Percentiles rank a stretch among this genome's conserved stretches.
phyloP scores from a whole-genome alignment of 1,140 invertebrate genomes.

The Mizuhopecten yessoensis region DNA sequence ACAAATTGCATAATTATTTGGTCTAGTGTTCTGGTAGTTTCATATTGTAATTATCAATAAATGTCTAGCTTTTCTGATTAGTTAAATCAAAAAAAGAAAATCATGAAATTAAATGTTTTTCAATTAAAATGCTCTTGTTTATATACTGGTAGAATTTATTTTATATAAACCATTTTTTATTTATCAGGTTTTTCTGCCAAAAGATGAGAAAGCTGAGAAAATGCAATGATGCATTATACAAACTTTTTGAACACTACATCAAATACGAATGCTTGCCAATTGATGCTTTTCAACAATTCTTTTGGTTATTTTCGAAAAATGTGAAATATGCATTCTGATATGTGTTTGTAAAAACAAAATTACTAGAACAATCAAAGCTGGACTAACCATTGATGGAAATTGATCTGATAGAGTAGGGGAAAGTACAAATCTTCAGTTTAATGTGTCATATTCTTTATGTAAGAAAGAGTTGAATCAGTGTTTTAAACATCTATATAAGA shows the following conservation, averaged over 20 bases:
- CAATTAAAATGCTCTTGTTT: too few species aligned
- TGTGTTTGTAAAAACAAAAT: not conserved
- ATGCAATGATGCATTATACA: conserved; percentile 11
- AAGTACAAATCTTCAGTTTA: not conserved
- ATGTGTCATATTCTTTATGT: not conserved
- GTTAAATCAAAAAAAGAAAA: too few species aligned
- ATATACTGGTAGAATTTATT: not conserved
- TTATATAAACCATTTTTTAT: not conserved
- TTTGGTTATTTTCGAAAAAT: too few species aligned
- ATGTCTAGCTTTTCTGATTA: too few species aligned
- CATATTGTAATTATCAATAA: too few species aligned
- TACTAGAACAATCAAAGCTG: not conserved
- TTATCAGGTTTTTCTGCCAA: not conserved
- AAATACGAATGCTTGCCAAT: not conserved
- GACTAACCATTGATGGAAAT: not conserved
- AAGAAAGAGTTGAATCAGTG: not conserved
- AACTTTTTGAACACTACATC: not conserved
- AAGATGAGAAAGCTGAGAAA: conserved; percentile 12
- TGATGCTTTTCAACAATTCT: not conserved
- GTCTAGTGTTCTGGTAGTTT: too few species aligned
- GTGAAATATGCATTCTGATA: too few species aligned
- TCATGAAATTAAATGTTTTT: too few species aligned
- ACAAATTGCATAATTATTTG: too few species aligned
- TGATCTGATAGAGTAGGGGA: not conserved
- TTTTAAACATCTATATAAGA: too few species aligned